Percentiles rank a stretch among this genome's conserved stretches.
phyloP scores from a whole-genome alignment of 2,113 vertebrate species.

The Pongo abelii region DNA sequence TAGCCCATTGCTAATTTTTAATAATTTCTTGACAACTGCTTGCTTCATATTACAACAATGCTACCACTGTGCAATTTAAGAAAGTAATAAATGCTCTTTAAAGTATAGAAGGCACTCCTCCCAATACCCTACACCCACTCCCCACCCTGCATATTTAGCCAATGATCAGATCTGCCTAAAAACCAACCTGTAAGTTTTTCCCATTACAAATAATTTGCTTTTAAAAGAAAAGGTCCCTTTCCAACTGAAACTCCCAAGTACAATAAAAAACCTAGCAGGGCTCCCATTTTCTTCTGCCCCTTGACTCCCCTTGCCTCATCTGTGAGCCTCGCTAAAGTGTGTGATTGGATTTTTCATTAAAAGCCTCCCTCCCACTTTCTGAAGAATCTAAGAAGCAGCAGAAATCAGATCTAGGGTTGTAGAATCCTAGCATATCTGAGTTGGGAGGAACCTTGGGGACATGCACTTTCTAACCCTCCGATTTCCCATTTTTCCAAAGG shows the following conservation, averaged over 20 bases:
- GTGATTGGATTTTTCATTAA: not conserved
- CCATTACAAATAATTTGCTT: not conserved
- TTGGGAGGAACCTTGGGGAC: not conserved
- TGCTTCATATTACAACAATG: not conserved
- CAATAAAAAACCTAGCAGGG: not conserved
- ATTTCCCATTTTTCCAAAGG: not conserved
- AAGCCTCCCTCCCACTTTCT: not conserved
- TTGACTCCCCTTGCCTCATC: not conserved
- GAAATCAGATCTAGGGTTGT: not conserved
- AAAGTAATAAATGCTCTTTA: not conserved
- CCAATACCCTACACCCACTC: no score
- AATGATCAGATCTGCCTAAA: not conserved
- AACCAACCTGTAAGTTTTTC: not conserved
- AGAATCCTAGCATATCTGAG: not conserved
- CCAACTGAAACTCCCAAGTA: not conserved
- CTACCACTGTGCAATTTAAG: not conserved
- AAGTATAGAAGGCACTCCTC: not conserved
- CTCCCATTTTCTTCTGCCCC: not conserved
- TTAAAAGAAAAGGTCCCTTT: not conserved
- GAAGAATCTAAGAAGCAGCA: not conserved
- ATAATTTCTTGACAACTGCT: constrained; percentile 62
- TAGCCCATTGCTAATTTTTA: constrained; percentile 66
- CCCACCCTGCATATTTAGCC: not conserved
- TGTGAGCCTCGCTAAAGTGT: not conserved
- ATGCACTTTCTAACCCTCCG: not conserved